Evolutionary conservation across 2,888 invertebrate genomes (phyloP).

Genomic region (Xanthostigma xanthostigma): DNA sequence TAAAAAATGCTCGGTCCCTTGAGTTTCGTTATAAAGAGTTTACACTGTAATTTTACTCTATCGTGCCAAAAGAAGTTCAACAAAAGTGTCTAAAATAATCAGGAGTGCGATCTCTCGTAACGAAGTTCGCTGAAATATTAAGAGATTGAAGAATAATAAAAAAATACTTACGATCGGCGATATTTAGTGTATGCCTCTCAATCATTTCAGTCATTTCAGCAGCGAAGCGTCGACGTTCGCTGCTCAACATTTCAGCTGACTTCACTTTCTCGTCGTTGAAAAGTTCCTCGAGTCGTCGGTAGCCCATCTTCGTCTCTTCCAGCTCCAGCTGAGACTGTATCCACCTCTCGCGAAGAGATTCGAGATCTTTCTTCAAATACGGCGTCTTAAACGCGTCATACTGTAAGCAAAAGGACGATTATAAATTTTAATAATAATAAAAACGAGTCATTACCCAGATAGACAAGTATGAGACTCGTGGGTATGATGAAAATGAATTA

Average conservation of each 20-base stretch:
- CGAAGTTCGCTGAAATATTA: no score
- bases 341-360: conserved; percentile 31
- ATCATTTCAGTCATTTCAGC: conserved; percentile 22
- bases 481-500: no score
- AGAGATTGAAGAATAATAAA: neutral
- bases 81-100: no score
- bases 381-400: conserved; percentile 46
- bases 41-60: no score
- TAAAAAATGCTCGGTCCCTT: no score
- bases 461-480: no score
- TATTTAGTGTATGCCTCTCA: conserved; percentile 20
- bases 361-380: conserved; percentile 31
- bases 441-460: neutral
- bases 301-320: conserved; percentile 28
- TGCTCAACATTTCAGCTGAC: conserved; percentile 23
- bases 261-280: conserved; percentile 26
- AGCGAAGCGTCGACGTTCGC: conserved; percentile 21
- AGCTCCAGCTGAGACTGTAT: conserved; percentile 30
- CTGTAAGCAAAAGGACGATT: conserved; percentile 25
- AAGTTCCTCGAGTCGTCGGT: conserved; percentile 25
- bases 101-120: no score
- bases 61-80: no score
- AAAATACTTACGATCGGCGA: conserved; percentile 22
- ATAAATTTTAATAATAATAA: conserved; percentile 4
- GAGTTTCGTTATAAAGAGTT: no score